These are phyloP conservation scores for Caenorhabditis remanei DNA, from an alignment of 1,140 invertebrate species.

Conservation along the genomic window DNA sequence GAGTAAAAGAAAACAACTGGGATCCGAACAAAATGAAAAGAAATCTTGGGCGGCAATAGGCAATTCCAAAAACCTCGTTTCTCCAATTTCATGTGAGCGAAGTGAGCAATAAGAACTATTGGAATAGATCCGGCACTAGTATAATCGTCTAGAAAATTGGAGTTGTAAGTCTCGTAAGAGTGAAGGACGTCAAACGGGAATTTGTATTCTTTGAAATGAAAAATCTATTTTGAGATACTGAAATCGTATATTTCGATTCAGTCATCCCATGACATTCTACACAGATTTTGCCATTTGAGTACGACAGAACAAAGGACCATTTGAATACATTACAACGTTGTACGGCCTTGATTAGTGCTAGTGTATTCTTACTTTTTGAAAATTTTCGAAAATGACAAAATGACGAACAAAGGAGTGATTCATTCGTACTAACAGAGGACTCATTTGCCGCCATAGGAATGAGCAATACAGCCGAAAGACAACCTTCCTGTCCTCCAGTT, in stretches of 20 bases:
- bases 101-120: background rate
- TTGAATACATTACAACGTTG: too few species aligned
- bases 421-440: background rate
- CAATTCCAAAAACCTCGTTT: slow-evolving; percentile 1
- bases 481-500: background rate
- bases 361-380: background rate
- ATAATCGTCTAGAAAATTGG: background rate
- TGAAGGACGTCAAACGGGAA: background rate
- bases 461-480: slow-evolving; percentile 21
- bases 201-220: background rate
- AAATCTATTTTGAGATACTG: too few species aligned
- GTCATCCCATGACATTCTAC: too few species aligned
- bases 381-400: background rate
- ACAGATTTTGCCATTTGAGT: too few species aligned
- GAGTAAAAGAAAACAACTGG: slow-evolving; percentile 13
- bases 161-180: background rate
- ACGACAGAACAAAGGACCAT: too few species aligned
- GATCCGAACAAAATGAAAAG: background rate
- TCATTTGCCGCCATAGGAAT: slow-evolving; percentile 3
- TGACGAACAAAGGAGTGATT: slow-evolving; percentile 11
- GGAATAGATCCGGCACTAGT: background rate
- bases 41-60: background rate
- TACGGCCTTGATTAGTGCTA: too few species aligned
- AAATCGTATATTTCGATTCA: too few species aligned
- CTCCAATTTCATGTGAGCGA: background rate